A percentile compares a stretch with the other conserved stretches of the same genome.
Conservation (phyloP, 2,113 vertebrate genomes). For the Mystacornis crossleyi region DNA sequence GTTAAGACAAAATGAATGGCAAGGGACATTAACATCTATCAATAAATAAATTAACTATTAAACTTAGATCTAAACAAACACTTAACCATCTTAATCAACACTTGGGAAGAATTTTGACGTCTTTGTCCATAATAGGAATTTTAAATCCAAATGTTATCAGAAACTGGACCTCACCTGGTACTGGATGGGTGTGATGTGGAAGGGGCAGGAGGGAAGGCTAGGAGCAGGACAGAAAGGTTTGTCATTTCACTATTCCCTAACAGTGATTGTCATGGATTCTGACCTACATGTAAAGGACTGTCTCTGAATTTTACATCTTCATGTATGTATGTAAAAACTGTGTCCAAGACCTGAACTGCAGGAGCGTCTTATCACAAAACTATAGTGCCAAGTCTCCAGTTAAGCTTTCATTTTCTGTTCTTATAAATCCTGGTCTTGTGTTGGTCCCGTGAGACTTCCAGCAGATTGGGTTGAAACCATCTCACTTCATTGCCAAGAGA, state of each 20-base stretch:
- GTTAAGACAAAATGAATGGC: background rate
- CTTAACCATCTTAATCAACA: background rate
- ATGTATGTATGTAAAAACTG: background rate
- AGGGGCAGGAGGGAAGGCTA: background rate
- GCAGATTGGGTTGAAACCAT: background rate
- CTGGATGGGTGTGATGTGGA: rapidly evolving
- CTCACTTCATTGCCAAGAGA: background rate
- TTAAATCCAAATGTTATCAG: background rate
- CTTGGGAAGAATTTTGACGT: background rate
- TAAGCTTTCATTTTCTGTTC: background rate
- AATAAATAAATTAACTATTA: background rate
- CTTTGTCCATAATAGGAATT: background rate
- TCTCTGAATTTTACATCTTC: background rate
- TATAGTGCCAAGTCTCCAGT: rapidly evolving
- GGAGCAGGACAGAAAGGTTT: background rate
- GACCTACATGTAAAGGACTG: background rate
- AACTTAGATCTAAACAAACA: background rate
- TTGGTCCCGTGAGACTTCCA: background rate
- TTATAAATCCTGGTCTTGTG: background rate
- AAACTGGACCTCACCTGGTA: background rate
- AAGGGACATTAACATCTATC: background rate
- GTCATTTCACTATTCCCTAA: background rate
- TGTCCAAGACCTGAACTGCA: background rate
- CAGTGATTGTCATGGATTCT: background rate
- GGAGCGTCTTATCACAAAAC: background rate